phyloP scores from a whole-genome alignment of 2,888 invertebrate species.

The Lycia hirtaria region DNA sequence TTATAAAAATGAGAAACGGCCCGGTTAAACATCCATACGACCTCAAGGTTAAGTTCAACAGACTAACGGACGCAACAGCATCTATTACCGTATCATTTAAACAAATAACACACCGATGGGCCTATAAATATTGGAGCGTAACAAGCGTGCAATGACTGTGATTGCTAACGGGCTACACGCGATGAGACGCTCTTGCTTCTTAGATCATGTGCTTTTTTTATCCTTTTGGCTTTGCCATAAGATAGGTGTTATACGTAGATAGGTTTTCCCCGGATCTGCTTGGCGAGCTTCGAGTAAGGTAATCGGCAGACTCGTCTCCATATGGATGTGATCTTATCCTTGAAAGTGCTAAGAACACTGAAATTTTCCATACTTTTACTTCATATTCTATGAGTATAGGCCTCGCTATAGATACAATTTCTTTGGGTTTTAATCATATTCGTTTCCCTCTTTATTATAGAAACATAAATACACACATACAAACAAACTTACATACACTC shows the following conservation, averaged over 20 bases:
- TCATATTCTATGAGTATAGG: too few species aligned
- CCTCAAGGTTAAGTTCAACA: conserved; percentile 26
- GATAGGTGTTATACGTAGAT: neutral
- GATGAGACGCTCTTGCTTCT: conserved; percentile 7
- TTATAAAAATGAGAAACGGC: conserved; percentile 23
- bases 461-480: too few species aligned
- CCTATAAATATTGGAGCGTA: conserved; percentile 33
- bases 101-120: conserved; percentile 36
- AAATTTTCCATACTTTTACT: too few species aligned
- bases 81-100: conserved; percentile 37
- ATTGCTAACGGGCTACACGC: conserved; percentile 33
- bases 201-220: neutral
- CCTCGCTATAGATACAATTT: too few species aligned
- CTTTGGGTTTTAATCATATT: too few species aligned
- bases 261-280: too few species aligned
- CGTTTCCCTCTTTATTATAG: too few species aligned
- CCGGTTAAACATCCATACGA: conserved; percentile 7
- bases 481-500: too few species aligned
- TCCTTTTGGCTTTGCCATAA: neutral
- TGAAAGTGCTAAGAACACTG: too few species aligned
- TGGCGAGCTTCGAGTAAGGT: too few species aligned
- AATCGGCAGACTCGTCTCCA: too few species aligned
- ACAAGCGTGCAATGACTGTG: conserved; percentile 33
- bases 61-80: conserved; percentile 18
- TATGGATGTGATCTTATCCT: too few species aligned